phyloP scores from a whole-genome alignment of 2,888 invertebrate species.

The Pseudococcus jackbeardsleyi region DNA sequence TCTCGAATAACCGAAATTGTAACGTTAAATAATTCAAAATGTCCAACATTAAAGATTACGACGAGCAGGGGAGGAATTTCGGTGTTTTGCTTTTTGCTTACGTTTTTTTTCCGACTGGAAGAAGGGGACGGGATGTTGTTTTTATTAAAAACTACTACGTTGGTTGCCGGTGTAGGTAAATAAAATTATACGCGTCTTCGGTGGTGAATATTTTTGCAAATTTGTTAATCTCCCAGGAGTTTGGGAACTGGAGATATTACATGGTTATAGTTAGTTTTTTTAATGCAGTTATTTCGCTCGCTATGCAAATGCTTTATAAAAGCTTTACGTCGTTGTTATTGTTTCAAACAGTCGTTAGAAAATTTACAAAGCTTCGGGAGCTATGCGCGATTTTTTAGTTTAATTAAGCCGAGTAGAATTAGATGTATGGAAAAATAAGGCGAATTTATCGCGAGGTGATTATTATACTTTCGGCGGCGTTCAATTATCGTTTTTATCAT shows the following conservation, averaged over 20 bases:
- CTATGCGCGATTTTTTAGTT: conserved; percentile 7
- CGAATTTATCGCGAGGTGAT: conserved; percentile 44
- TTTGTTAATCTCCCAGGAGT: conserved; percentile 11
- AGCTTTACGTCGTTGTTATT: neutral
- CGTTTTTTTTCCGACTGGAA: no score
- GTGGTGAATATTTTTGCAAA: neutral
- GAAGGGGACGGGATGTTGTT: neutral
- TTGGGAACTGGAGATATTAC: neutral
- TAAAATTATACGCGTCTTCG: conserved; percentile 16
- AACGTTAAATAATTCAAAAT: conserved; percentile 33
- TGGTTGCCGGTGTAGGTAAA: neutral
- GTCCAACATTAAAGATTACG: conserved; percentile 47
- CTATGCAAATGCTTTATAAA: conserved; percentile 8
- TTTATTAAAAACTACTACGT: neutral
- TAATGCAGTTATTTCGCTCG: neutral
- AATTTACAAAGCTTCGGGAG: neutral
- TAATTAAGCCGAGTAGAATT: conserved; percentile 26
- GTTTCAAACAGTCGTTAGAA: neutral
- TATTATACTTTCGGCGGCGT: neutral
- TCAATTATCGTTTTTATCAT: conserved; percentile 55
- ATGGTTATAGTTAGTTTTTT: neutral
- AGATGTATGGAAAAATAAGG: neutral
- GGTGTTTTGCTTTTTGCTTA: neutral
- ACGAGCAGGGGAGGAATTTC: neutral
- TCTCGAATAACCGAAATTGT: conserved; percentile 41